These are phyloP conservation scores for Cladopsammia gracilis DNA, from an alignment of 64 coral and sea anemone genomes.

Conservation along the genomic window DNA sequence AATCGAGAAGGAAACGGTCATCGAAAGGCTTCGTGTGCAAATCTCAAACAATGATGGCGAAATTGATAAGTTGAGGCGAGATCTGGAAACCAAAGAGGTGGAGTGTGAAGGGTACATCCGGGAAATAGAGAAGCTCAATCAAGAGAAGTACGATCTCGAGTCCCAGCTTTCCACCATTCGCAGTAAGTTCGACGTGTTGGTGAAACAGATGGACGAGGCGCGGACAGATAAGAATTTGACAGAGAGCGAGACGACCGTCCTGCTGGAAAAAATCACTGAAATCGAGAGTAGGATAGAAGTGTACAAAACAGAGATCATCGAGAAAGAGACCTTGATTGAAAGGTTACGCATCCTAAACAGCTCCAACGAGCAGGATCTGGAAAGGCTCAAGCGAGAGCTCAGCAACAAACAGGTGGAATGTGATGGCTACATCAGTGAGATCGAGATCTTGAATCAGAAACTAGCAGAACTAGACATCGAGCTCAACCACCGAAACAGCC, in stretches of 20 bases:
- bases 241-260: slow-evolving; percentile 68
- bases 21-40: slow-evolving; percentile 80
- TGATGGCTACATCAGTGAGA: slow-evolving; percentile 88
- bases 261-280: slow-evolving; percentile 75
- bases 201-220: slow-evolving; percentile 73
- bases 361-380: slow-evolving; percentile 90
- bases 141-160: slow-evolving; percentile 89
- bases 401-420: slow-evolving; percentile 77
- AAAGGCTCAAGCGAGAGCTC: slow-evolving; percentile 85
- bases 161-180: slow-evolving; percentile 90
- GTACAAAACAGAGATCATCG: slow-evolving; percentile 88
- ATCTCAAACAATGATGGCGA: slow-evolving; percentile 92
- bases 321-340: slow-evolving; percentile 90
- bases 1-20: slow-evolving; percentile 94
- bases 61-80: slow-evolving; percentile 85
- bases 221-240: slow-evolving; percentile 72
- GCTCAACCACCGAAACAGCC: slow-evolving; percentile 81
- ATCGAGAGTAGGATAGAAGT: slow-evolving; percentile 87
- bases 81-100: slow-evolving; percentile 91
- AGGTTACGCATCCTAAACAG: slow-evolving; percentile 82
- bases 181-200: slow-evolving; percentile 71
- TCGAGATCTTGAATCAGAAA: slow-evolving; percentile 89
- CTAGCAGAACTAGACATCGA: slow-evolving; percentile 88
- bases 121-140: slow-evolving; percentile 91
- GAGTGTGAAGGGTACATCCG: slow-evolving; percentile 93